Conservation (phyloP, 2,113 vertebrate species). For the Chaetura pelagica region DNA sequence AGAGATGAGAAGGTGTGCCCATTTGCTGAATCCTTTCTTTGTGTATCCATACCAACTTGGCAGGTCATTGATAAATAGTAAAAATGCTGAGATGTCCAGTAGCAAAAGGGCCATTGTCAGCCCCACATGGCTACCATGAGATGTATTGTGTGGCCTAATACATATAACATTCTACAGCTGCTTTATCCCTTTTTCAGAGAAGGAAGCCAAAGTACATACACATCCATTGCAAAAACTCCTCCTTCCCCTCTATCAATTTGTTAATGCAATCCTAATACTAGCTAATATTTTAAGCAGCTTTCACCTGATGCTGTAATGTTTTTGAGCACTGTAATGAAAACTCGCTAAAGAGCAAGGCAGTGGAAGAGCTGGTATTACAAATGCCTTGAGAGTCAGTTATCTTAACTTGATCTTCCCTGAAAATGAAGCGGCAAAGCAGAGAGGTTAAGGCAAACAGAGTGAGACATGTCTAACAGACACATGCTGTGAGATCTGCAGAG, state of each 20-base stretch:
- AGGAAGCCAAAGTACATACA: background rate
- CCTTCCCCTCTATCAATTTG: background rate
- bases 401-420: conserved; percentile 8
- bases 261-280: background rate
- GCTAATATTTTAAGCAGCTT: background rate
- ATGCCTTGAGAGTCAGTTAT: background rate
- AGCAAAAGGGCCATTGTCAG: background rate
- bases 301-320: background rate
- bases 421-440: background rate
- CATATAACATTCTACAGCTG: background rate
- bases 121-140: background rate
- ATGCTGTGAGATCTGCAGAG: background rate
- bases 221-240: background rate
- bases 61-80: background rate
- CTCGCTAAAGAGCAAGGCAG: background rate
- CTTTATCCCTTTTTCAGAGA: background rate
- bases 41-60: background rate
- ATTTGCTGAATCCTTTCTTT: background rate
- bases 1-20: background rate
- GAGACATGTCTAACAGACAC: background rate
- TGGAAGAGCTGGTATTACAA: background rate
- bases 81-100: background rate
- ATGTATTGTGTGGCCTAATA: background rate
- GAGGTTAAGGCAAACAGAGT: background rate
- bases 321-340: background rate